These are phyloP conservation scores for Epistrophe grossulariae DNA, from an alignment of 2,888 invertebrate genomes.

Conservation along the genomic window DNA sequence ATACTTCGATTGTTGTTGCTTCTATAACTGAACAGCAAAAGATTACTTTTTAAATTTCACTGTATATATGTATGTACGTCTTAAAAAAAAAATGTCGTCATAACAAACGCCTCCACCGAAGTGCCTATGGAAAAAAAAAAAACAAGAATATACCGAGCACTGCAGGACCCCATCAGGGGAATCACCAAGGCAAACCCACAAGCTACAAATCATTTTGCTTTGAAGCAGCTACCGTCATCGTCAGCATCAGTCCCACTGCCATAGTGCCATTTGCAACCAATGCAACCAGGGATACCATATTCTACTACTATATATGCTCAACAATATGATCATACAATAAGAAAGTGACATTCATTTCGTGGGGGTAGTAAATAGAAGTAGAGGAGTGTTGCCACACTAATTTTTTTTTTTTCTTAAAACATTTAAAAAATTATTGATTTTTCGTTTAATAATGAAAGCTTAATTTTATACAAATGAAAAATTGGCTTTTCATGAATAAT, in stretches of 20 bases:
- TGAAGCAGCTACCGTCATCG: constrained; percentile 41
- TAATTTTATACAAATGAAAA: too few species aligned
- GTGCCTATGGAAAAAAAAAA: background rate
- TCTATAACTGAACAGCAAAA: constrained; percentile 15
- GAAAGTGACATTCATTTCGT: constrained; percentile 36
- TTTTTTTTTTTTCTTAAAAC: too few species aligned
- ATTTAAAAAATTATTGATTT: too few species aligned
- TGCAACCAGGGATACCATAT: constrained; percentile 35
- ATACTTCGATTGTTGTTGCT: background rate
- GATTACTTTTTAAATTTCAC: constrained; percentile 1
- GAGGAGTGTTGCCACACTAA: background rate
- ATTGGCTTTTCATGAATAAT: too few species aligned
- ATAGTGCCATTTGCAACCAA: background rate
- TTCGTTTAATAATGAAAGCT: too few species aligned
- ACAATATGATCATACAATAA: constrained; percentile 2
- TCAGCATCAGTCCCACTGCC: constrained; percentile 1
- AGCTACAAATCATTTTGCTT: constrained; percentile 64
- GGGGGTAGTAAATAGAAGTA: constrained; percentile 36
- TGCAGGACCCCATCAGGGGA: background rate
- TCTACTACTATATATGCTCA: background rate
- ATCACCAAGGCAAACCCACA: constrained; percentile 56
- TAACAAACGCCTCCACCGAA: constrained; percentile 57
- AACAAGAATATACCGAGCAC: constrained; percentile 37
- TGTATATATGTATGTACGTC: constrained; percentile 8
- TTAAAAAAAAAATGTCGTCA: constrained; percentile 53